A percentile compares a stretch with the other conserved stretches of the same genome.
Conservation (phyloP, 2,797 vertebrate genomes). For the Coluber constrictor region DNA sequence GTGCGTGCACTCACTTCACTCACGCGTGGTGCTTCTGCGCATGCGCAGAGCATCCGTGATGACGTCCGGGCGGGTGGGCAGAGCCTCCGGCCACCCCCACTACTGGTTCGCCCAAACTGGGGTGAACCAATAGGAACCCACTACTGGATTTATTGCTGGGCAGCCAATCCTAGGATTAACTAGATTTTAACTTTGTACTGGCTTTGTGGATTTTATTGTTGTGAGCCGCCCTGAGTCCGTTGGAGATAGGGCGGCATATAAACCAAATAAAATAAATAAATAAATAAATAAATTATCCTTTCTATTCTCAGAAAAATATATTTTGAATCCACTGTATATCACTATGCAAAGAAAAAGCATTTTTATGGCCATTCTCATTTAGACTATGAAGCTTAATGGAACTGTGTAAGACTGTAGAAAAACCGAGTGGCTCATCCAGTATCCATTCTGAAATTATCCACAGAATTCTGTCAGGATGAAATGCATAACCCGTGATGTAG, state of each 20-base stretch:
- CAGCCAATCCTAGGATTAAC: not conserved
- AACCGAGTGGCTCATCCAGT: conserved; percentile 4
- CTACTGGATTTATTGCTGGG: not conserved
- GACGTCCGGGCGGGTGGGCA: no score
- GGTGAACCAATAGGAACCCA: no score
- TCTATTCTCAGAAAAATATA: not conserved
- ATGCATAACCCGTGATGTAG: not conserved
- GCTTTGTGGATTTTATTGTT: no score
- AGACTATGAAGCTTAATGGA: not conserved
- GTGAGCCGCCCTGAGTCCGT: no score
- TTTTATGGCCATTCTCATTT: conserved; percentile 5
- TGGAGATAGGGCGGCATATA: no score
- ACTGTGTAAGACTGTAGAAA: not conserved
- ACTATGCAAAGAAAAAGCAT: not conserved
- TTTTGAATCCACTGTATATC: conserved; percentile 7
- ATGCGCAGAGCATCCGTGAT: no score
- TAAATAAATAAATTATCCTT: not conserved
- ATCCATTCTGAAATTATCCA: not conserved
- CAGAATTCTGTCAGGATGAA: not conserved
- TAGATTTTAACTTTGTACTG: no score
- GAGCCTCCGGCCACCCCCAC: no score
- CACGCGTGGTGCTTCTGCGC: no score
- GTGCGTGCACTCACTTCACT: no score
- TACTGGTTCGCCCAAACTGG: no score
- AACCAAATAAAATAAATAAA: no score